A percentile compares a stretch with the other conserved stretches of the same genome.
phyloP scores from a whole-genome alignment of 1,140 invertebrate species.

The Aphelinus atriplicis region DNA sequence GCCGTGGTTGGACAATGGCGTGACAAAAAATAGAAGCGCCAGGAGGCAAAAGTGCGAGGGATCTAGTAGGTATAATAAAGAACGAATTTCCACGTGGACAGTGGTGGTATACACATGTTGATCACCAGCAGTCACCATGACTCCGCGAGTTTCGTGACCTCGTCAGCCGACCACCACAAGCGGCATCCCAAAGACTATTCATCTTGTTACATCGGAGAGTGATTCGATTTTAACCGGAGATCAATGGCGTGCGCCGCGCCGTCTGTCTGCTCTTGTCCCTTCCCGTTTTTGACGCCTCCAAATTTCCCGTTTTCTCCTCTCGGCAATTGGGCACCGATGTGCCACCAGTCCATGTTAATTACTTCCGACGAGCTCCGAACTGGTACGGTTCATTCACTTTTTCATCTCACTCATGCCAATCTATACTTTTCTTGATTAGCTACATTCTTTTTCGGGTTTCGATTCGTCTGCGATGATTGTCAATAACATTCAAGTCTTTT shows the following conservation, averaged over 20 bases:
- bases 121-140: conserved; percentile 57
- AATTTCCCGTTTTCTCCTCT: conserved; percentile 14
- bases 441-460: no score
- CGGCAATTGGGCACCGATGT: neutral
- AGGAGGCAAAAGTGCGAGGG: neutral
- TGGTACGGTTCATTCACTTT: no score
- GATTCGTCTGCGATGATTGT: no score
- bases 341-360: no score
- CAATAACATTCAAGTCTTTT: no score
- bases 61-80: neutral
- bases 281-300: conserved; percentile 35
- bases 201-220: conserved; percentile 59
- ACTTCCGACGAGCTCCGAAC: no score
- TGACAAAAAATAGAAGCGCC: neutral
- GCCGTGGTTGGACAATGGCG: no score
- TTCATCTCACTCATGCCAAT: no score
- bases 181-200: conserved; percentile 57
- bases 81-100: conserved; percentile 17
- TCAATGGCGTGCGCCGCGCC: conserved; percentile 51
- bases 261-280: conserved; percentile 39
- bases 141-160: conserved; percentile 45
- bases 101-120: conserved; percentile 37
- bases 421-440: no score
- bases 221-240: conserved; percentile 59
- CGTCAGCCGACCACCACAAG: conserved; percentile 53